Base-by-base conservation (phyloP, 2,113 vertebrate species). In the Aix galericulata region DNA sequence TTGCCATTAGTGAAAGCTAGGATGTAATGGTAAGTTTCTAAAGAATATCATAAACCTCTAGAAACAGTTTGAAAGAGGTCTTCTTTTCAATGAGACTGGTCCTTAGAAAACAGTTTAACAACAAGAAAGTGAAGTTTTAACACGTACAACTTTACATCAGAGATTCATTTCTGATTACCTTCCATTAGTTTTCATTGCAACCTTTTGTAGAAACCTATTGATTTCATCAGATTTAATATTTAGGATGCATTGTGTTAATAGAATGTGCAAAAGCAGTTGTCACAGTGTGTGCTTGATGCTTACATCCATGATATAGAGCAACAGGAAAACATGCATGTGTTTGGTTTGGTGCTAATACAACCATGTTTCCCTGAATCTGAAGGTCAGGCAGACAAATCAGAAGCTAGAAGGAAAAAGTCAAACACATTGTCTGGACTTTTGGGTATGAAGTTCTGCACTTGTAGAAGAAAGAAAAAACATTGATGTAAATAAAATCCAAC, bases 261-360 rank as follows among this genome's bases (percentile, higher is more conserved):
- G 63, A 88, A 77, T 20, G 13, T 40, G 38, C 25, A 84, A 64
- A 29, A 79, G 62, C 44, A 60, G 62, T 86, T 92, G 29, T 40
- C 38, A 48, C 38, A 63, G 78, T 0, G 0, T 75, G 78, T 76
- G 22, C 34, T 93, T 79, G 32, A 29, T 80, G 58, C 60, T 88
- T 88, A 68, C 21, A 93, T 26, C 11, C 71, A 62, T 17, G 62
- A 26, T 64, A 52, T 1, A 79, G 53, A 12, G 52, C 63, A 91
- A 87, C 10, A 85, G 58, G 76, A 89, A 85, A 95, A 82, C 22
- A 23, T 64, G 15, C 69, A 59, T 50, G 38, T 78, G 66, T 91
- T 91, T 75, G 42, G 17, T 25, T 75, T 27, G 15, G 53, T 46
- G 66, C 38, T 93, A 85, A 60, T 68, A 36, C 62, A 46, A 26